A percentile compares a stretch with the other conserved stretches of the same genome.
Conservation (phyloP, 2,113 vertebrate genomes). For the Syngnathoides biaculeatus region DNA sequence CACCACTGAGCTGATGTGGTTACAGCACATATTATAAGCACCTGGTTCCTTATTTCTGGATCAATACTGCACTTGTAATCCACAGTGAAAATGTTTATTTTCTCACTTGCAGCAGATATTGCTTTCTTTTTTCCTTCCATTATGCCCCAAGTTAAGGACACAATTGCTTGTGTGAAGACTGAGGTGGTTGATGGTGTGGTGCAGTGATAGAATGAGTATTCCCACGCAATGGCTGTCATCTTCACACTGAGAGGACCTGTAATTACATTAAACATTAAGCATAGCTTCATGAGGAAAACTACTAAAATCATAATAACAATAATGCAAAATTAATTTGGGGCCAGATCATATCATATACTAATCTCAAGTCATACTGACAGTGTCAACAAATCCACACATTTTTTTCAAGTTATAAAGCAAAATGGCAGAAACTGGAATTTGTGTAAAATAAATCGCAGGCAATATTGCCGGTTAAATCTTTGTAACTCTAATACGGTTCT, state of each 20-base stretch:
- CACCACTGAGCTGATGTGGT: background rate
- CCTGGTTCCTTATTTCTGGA: background rate
- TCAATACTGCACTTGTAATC: slow-evolving; percentile 7
- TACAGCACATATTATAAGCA: background rate
- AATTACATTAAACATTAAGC: background rate
- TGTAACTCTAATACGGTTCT: no score
- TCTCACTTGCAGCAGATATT: slow-evolving; percentile 5
- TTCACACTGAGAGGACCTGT: slow-evolving; percentile 43
- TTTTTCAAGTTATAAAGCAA: no score
- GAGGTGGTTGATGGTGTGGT: background rate
- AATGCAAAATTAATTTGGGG: background rate
- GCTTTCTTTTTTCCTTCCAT: background rate
- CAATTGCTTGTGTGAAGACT: background rate
- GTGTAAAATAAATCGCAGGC: no score
- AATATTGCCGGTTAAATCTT: no score
- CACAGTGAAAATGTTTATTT: slow-evolving; percentile 3
- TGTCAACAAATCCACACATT: no score
- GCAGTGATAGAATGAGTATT: background rate
- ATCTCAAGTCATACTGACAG: no score
- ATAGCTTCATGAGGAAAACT: background rate
- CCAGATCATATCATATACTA: no score
- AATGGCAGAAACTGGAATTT: no score
- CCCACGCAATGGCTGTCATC: background rate
- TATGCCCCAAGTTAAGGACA: slow-evolving; percentile 1
- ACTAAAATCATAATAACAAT: background rate